phyloP scores from a whole-genome alignment of 2,888 invertebrate genomes.

The Calameuta filiformis region DNA sequence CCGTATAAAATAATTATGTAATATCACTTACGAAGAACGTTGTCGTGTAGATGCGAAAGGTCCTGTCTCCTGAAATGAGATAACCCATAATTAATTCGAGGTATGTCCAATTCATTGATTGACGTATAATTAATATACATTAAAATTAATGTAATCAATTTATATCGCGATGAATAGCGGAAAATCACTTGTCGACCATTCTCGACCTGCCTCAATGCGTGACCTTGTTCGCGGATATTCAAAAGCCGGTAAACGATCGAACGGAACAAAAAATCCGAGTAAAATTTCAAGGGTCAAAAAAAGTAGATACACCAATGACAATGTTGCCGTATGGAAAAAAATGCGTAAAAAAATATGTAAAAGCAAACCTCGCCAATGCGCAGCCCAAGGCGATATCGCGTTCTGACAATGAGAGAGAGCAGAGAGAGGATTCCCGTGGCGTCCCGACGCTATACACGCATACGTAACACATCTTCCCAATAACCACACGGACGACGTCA shows the following conservation, averaged over 20 bases:
- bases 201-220: too few species aligned
- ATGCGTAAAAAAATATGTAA: too few species aligned
- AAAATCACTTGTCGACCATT: too few species aligned
- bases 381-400: constrained; percentile 59
- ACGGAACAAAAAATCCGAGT: too few species aligned
- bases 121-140: constrained; percentile 5
- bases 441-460: neutral
- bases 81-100: too few species aligned
- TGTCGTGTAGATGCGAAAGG: constrained; percentile 59
- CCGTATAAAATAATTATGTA: neutral
- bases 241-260: too few species aligned
- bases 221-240: too few species aligned
- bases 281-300: too few species aligned
- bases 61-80: constrained; percentile 55
- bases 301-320: too few species aligned
- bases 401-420: constrained; percentile 56
- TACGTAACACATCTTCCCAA: constrained; percentile 5
- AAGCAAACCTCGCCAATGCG: constrained; percentile 48
- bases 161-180: neutral
- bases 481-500: constrained; percentile 22
- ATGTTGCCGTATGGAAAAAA: too few species aligned
- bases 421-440: neutral
- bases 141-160: neutral
- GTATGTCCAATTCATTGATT: neutral
- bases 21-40: constrained; percentile 58